Conservation (phyloP, 2,888 invertebrate species). For the Agrochola lychnidis region DNA sequence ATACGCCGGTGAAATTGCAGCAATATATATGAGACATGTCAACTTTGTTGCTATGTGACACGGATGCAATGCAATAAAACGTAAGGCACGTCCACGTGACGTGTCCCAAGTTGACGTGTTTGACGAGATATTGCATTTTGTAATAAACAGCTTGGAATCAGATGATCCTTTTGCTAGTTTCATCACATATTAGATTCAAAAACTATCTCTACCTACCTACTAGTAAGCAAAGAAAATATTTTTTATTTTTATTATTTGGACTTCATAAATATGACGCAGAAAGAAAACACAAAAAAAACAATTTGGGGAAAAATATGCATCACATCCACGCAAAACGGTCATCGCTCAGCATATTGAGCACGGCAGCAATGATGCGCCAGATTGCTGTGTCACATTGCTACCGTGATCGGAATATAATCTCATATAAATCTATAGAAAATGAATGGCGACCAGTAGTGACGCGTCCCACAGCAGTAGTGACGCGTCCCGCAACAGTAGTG, state of each 20-base stretch:
- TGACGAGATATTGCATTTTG: constrained; percentile 17
- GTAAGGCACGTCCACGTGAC: background rate
- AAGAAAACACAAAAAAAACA: background rate
- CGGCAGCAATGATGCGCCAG: too few species aligned
- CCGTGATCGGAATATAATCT: too few species aligned
- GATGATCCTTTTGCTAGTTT: background rate
- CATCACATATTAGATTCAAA: background rate
- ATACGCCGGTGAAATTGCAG: constrained; percentile 1
- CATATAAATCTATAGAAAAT: too few species aligned
- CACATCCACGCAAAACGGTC: too few species aligned
- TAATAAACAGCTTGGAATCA: background rate
- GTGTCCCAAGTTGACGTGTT: background rate
- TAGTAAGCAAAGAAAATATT: too few species aligned
- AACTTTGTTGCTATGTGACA: constrained; percentile 17
- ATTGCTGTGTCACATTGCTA: too few species aligned
- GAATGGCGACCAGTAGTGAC: too few species aligned
- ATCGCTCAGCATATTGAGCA: background rate
- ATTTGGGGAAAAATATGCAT: background rate
- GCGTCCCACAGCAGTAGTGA: too few species aligned
- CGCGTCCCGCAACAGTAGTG: too few species aligned
- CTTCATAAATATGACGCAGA: too few species aligned
- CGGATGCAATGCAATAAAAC: constrained; percentile 13
- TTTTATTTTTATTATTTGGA: too few species aligned
- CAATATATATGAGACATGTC: background rate
- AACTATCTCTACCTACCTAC: too few species aligned